A percentile compares a stretch with the other conserved stretches of the same genome.
Evolutionary conservation across 2,797 vertebrate species (phyloP).

Genomic region (Xenentodon cancila): DNA sequence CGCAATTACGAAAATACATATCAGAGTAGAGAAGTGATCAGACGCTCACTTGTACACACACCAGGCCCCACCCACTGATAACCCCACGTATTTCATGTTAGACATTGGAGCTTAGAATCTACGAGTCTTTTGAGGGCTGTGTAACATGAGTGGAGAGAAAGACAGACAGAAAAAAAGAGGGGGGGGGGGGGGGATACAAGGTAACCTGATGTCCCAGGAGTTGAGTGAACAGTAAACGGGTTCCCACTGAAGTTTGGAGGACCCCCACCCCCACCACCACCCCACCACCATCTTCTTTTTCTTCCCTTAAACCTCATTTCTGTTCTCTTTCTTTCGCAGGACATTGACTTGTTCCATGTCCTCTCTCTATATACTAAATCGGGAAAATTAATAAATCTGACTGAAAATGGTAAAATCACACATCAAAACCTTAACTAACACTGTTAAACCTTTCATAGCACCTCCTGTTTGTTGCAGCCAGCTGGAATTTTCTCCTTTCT

Average conservation of each 20-base stretch:
- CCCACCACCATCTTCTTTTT: slow-evolving; percentile 1
- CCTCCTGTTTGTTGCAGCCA: slow-evolving; percentile 27
- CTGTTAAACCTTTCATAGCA: slow-evolving; percentile 22
- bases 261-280: slow-evolving; percentile 20
- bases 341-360: slow-evolving; percentile 21
- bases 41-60: slow-evolving; percentile 22
- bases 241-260: slow-evolving; percentile 74
- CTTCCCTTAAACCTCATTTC: slow-evolving; percentile 32
- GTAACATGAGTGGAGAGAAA: slow-evolving; percentile 79
- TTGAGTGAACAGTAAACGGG: slow-evolving; percentile 66
- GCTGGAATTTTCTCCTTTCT: slow-evolving; percentile 29
- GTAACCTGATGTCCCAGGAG: slow-evolving; percentile 79
- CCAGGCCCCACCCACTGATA: slow-evolving; percentile 71
- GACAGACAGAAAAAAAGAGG: slow-evolving; percentile 60
- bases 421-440: slow-evolving; percentile 23
- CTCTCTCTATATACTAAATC: slow-evolving; percentile 25
- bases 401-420: slow-evolving; percentile 11
- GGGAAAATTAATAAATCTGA: slow-evolving; percentile 10
- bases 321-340: slow-evolving; percentile 23
- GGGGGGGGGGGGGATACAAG: slow-evolving; percentile 47
- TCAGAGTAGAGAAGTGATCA: slow-evolving; percentile 33
- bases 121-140: slow-evolving; percentile 77
- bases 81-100: slow-evolving; percentile 70
- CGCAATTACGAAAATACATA: slow-evolving; percentile 16
- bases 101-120: slow-evolving; percentile 74